These are phyloP conservation scores for Carettochelys insculpta DNA, from an alignment of 2,113 vertebrate genomes.

Conservation along the genomic window DNA sequence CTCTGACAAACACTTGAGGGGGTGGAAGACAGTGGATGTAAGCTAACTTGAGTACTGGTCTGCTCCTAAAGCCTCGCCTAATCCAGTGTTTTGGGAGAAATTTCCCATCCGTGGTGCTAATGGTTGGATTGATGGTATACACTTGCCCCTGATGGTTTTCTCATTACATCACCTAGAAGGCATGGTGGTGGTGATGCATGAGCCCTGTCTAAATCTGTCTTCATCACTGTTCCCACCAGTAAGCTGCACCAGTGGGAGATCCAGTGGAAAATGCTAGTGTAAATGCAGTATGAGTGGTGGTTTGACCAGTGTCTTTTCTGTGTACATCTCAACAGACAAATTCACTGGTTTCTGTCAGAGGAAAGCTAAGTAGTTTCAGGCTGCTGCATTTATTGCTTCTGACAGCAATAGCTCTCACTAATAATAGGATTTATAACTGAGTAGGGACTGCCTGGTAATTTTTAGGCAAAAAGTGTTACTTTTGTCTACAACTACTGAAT, in stretches of 20 bases:
- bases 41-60: background rate
- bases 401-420: background rate
- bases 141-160: background rate
- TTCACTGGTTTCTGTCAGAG: background rate
- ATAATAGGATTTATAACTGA: background rate
- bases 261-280: background rate
- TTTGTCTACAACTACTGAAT: background rate
- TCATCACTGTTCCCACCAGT: background rate
- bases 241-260: background rate
- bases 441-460: background rate
- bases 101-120: background rate
- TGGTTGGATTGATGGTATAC: background rate
- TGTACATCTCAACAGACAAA: background rate
- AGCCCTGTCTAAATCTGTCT: background rate
- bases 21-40: background rate
- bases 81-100: background rate
- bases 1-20: background rate
- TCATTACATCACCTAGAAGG: background rate
- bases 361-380: background rate
- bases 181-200: background rate
- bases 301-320: background rate
- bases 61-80: background rate
- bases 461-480: constrained; percentile 11
- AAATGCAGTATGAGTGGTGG: background rate
- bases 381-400: background rate